These are phyloP conservation scores for Barypeithes pellucidus DNA, from an alignment of 2,888 invertebrate genomes.

Conservation along the genomic window DNA sequence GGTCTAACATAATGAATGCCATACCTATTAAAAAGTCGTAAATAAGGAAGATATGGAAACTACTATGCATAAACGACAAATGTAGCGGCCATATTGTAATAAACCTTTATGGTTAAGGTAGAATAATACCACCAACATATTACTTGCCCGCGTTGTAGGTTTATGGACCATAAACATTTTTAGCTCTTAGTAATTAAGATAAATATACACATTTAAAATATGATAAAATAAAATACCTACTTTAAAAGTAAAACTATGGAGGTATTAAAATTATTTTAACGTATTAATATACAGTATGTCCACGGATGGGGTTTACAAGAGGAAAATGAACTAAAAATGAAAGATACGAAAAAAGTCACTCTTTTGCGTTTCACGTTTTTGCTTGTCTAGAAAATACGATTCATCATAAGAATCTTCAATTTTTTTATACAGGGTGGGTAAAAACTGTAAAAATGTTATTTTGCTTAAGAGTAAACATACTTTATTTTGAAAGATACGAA, in stretches of 20 bases:
- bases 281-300: no score
- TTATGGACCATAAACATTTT: slow-evolving; percentile 20
- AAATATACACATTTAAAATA: slow-evolving; percentile 13
- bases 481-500: no score
- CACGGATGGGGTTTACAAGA: no score
- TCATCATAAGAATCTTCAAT: no score
- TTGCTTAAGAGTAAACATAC: no score
- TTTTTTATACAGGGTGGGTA: no score
- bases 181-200: slow-evolving; percentile 23
- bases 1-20: slow-evolving; percentile 5
- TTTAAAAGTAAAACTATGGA: background rate
- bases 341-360: no score
- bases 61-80: slow-evolving; percentile 28
- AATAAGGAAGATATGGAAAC: slow-evolving; percentile 23
- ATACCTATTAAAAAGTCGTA: slow-evolving; percentile 21
- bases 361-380: no score
- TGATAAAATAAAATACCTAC: background rate
- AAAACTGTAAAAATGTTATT: no score
- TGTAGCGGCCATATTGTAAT: slow-evolving; percentile 24
- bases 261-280: background rate
- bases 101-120: slow-evolving; percentile 29
- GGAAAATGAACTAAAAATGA: no score
- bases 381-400: no score
- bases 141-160: slow-evolving; percentile 17
- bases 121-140: slow-evolving; percentile 27